Base-by-base conservation (phyloP, 2,797 vertebrate species). In the Peromyscus eremicus region DNA sequence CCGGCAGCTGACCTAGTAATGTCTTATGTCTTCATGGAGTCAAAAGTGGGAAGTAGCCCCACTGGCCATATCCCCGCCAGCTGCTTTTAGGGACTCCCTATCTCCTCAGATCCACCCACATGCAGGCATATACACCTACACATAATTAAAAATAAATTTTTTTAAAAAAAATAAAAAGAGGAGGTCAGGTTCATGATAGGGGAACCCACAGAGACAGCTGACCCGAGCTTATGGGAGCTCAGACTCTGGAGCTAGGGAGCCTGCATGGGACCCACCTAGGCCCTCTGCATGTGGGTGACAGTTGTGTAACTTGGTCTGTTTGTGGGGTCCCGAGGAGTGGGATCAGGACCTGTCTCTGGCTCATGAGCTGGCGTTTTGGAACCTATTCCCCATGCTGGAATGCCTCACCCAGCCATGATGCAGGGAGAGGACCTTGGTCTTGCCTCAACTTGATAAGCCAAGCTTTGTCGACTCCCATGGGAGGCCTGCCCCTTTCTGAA, bases 11-110 rank as follows among this genome's bases (percentile, higher is more conserved):
- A 52, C 66, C n/a, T 29, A 73, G n/a, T n/a, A n/a, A n/a, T n/a
- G n/a, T n/a, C n/a, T n/a, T 19, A 21, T n/a, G 37, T 57, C 84
- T 76, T 85, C 46, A 2, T 25, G 23, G 4, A 16, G n/a, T 25
- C 77, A 55, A 14, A 92, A 70, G 17, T 57, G 21, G 60, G 46
- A 89, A 73, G 9, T 12, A n/a, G 14, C 66, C 40, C 64, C 37
- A 34, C n/a, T 1, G 8, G 8, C 25, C 19, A 3, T 8, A 1
- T 29, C 85, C 89, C 85, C 17, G 1, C 64, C 40, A n/a, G 55
- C 27, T 60, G 37, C 52, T 6, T 6, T 80, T 79, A 34, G 2
- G n/a, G 57, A n/a, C 16, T 29, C 21, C 16, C 2, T 0, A 0
- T 2, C 34, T 13, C 12, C 46, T 49, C 62, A 43, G 66, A 43